Base-by-base conservation (phyloP, 2,797 vertebrate species). In the Gobio occitaniae region DNA sequence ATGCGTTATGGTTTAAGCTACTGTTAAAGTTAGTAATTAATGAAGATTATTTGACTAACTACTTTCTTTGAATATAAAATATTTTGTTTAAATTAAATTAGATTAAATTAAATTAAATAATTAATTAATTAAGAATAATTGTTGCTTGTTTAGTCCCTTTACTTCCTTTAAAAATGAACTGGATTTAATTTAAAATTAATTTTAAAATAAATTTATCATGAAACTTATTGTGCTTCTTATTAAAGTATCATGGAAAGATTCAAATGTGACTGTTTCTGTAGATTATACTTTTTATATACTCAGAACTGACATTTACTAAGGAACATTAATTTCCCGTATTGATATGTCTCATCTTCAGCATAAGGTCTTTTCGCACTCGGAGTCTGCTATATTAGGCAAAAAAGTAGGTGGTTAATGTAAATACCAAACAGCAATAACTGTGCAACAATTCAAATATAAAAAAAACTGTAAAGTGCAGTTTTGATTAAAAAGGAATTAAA, bases 251-350 rank as follows among this genome's bases (percentile, higher is more conserved):
- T 69, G 16, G 19, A n/a, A 41, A 10, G 5, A 15, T 36, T 50
- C 25, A 65, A 63, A 65, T 65, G 13, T 29, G 2, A 65, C 13
- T 48, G 54, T 32, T 83, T 75, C 54, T 74, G 25, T 50, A 44
- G 15, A 71, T 19, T 0, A 50, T n/a, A 13, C 6, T 5, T 29
- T 32, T 54, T 72, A 38, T 59, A 19, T n/a, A 66, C 19, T 25
- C 15, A 83, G 32, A 6, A 32, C 32, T 69, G 82, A 78, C 75
- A 69, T 84, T 84, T 84, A 52, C 71, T 25, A 29, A 68, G 61
- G 5, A 44, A 69, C 21, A 59, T 78, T 78, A 69, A 84, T 69
- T 66, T 69, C 38, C 50, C 3, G 29, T n/a, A 54, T 56, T 69
- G 65, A 16, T 29, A 63, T 11, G 25, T 79, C 29, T 79, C 25